phyloP scores from a whole-genome alignment of 2,888 invertebrate species.

The Troilus luridus region DNA sequence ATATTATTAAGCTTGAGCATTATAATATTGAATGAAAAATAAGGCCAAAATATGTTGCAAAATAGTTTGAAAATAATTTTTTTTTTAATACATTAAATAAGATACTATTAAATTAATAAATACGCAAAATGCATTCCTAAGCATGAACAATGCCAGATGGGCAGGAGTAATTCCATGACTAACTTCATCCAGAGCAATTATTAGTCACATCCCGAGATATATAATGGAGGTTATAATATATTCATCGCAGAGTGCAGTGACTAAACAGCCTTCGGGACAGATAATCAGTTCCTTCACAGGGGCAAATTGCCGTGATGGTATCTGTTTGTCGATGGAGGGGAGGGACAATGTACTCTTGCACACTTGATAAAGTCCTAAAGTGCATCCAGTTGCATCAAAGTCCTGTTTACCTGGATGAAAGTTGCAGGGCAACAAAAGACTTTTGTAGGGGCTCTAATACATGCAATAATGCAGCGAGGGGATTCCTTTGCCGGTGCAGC shows the following conservation, averaged over 20 bases:
- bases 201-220: conserved; percentile 1
- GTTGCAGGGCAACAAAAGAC: conserved; percentile 3
- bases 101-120: too few relatives aligned
- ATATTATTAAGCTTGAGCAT: too few relatives aligned
- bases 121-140: too few relatives aligned
- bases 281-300: neutral
- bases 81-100: too few relatives aligned
- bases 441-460: conserved; percentile 27
- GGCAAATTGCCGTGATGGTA: neutral
- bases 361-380: conserved; percentile 38
- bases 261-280: neutral
- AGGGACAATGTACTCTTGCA: conserved; percentile 25
- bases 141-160: too few relatives aligned
- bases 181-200: conserved; percentile 2
- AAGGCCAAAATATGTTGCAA: too few relatives aligned
- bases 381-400: conserved; percentile 42
- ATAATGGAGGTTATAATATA: neutral
- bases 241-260: neutral
- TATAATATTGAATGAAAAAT: too few relatives aligned
- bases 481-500: conserved; percentile 35
- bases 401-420: conserved; percentile 42
- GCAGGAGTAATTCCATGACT: neutral
- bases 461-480: conserved; percentile 43
- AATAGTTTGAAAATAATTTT: too few relatives aligned
- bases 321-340: conserved; percentile 30